Evolutionary conservation across 1,140 invertebrate genomes (phyloP), one percentile per base, ranked within the genome.

Genomic region (Pogonognathellus flavescens): DNA sequence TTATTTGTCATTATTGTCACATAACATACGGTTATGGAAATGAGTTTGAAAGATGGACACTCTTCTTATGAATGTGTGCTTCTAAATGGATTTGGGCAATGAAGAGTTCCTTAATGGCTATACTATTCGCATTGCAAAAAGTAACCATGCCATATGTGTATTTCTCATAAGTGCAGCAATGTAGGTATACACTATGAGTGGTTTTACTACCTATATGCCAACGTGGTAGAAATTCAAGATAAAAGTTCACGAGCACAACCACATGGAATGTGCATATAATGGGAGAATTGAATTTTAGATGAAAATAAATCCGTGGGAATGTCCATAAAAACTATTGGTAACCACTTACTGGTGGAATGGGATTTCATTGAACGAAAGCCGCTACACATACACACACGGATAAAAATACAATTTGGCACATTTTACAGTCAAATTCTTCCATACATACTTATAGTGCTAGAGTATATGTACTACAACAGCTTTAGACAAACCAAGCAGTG

Each of bases 321-420:
- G 70, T 76, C 70, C 70, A 76, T 76, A 76, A 76, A 76, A 31
- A 41, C 31, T 41, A 41, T 49, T 50, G 13, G 14, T 76, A 41
- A 41, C 31, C 6, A 41, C 31, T 41, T 41, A 41, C 49, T 50
- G 70, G n/a, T 31, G 41, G 70, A 76, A 76, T 41, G 9, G 70
- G 70, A 76, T 76, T 76, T 76, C 70, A 76, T 16, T 76, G 3
- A 1, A 49, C 14, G 9, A 62, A 76, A n/a, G 31, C 31, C 70
- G 70, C 70, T 49, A 49, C 70, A 76, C 49, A 72, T 41, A 72
- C 41, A 41, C 41, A 16, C 16, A 50, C n/a, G 70, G 70, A 76
- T 31, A 76, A 76, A 76, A 76, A 76, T 76, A 76, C 25, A 76
- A 76, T 76, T 76, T 76, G 70, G 70, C 70, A 76, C 70, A 76